These are phyloP conservation scores for Epinephelus fuscoguttatus DNA, from an alignment of 2,113 vertebrate species.

Conservation along the genomic window DNA sequence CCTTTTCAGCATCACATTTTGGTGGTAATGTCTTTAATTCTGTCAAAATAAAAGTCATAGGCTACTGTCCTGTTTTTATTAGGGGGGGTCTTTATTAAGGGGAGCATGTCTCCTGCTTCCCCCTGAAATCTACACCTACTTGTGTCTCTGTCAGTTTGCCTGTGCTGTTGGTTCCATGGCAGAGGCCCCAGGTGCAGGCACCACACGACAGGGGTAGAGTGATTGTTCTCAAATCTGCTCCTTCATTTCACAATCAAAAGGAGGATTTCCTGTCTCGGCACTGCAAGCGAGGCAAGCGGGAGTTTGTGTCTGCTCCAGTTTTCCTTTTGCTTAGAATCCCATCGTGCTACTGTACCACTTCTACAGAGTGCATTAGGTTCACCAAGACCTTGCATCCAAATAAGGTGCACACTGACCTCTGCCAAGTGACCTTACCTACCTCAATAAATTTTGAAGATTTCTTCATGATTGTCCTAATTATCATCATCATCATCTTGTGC, in stretches of 20 bases:
- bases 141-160: conserved; percentile 22
- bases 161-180: neutral
- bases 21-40: no score
- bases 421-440: conserved; percentile 29
- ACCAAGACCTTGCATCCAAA: conserved; percentile 48
- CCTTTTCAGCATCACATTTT: no score
- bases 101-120: no score
- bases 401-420: conserved; percentile 44
- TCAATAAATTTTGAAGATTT: conserved; percentile 48
- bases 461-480: conserved; percentile 60
- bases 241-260: conserved; percentile 79
- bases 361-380: conserved; percentile 71
- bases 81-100: no score
- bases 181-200: conserved; percentile 43
- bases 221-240: conserved; percentile 66
- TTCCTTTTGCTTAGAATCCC: conserved; percentile 58
- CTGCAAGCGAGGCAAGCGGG: conserved; percentile 51
- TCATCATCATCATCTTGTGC: conserved; percentile 30
- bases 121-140: no score
- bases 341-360: conserved; percentile 50
- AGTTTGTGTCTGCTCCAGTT: conserved; percentile 59
- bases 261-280: conserved; percentile 84
- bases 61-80: no score
- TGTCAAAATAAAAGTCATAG: no score
- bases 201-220: conserved; percentile 18